Percentiles rank a stretch among this genome's conserved stretches.
These are phyloP conservation scores for Tinamus major DNA, from an alignment of 2,797 vertebrate genomes.

Conservation along the genomic window DNA sequence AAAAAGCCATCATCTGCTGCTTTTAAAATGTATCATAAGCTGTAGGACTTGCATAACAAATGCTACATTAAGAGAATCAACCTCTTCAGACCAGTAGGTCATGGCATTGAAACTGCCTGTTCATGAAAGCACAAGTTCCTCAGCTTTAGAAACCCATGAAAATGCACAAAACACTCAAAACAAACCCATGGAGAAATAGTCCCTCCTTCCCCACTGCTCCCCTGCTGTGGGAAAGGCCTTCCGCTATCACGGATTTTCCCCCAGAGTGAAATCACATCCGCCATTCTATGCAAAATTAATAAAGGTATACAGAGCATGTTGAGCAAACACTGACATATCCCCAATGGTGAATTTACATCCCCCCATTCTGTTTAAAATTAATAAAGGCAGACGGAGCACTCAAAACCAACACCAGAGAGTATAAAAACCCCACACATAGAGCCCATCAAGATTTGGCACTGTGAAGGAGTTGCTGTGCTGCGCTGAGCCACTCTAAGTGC, in stretches of 20 bases:
- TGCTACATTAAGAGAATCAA: constrained; percentile 3
- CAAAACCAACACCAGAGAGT: not conserved
- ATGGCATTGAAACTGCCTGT: not conserved
- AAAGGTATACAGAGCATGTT: constrained; percentile 59
- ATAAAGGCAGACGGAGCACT: constrained; percentile 40
- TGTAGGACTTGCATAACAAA: constrained; percentile 20
- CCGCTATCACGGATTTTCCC: not conserved
- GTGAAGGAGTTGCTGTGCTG: rapidly evolving
- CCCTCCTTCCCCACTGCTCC: not conserved
- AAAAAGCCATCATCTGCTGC: not conserved
- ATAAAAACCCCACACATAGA: not conserved
- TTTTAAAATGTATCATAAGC: constrained; percentile 6
- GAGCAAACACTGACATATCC: constrained; percentile 61
- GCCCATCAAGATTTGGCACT: not conserved
- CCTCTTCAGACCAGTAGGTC: constrained; percentile 9
- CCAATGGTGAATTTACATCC: constrained; percentile 46
- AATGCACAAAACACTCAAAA: not conserved
- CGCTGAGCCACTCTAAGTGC: rapidly evolving
- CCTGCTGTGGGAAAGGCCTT: constrained; percentile 47
- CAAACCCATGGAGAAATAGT: not conserved
- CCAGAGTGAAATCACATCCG: constrained; percentile 16
- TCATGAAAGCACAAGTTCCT: not conserved
- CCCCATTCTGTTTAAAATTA: constrained; percentile 59
- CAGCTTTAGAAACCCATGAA: not conserved
- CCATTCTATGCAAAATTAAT: constrained; percentile 68